Evolutionary conservation across 2,888 invertebrate genomes (phyloP), one percentile per base, ranked within the genome.

Genomic region (Trileptium ribeirensis): DNA sequence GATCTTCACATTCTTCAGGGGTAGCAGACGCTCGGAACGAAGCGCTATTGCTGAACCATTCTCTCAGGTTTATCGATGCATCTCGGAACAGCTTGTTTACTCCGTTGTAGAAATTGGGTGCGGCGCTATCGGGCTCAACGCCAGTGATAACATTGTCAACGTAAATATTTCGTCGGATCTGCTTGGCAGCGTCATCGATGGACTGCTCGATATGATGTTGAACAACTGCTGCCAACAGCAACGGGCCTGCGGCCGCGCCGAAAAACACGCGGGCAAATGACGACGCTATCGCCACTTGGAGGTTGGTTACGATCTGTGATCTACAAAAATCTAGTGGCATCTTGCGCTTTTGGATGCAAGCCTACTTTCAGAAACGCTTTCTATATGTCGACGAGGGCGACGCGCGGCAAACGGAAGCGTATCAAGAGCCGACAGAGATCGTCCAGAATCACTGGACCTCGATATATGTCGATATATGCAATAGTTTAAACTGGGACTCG

Each of bases 311-410:
- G 3, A 70, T 70, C 36, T 31, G 3, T 70, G 31, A 70, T 31
- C 70, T 31, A 70, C 36, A 70, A 70, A 70, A 70, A 70, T 36
- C 70, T 8, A n/a, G 70, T 82, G 0, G 77, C 74, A 38, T 85
- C 80, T 24, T 85, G 36, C 38, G 82, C 84, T 36, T 77, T n/a
- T 29, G 74, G 38, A 1, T 81, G 74, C 1, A 86, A 64, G 2
- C 39, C 40, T 0, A 86, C 74, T 39, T 82, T 81, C 31, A 84
- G 85, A 79, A 86, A 86, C 8, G 51, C 51, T 24, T 51, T 51
- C 24, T 51, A 8, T 15, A 51, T 51, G 24, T 51, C 51, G 51
- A n/a, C n/a, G n/a, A n/a, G n/a, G n/a, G n/a, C n/a, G n/a, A n/a
- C n/a, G n/a, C n/a, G n/a, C n/a, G n/a, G n/a, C n/a, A n/a, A n/a